Percentiles rank a stretch among this genome's conserved stretches.
phyloP scores from a whole-genome alignment of 2,888 invertebrate species.

The Metellina segmentata region DNA sequence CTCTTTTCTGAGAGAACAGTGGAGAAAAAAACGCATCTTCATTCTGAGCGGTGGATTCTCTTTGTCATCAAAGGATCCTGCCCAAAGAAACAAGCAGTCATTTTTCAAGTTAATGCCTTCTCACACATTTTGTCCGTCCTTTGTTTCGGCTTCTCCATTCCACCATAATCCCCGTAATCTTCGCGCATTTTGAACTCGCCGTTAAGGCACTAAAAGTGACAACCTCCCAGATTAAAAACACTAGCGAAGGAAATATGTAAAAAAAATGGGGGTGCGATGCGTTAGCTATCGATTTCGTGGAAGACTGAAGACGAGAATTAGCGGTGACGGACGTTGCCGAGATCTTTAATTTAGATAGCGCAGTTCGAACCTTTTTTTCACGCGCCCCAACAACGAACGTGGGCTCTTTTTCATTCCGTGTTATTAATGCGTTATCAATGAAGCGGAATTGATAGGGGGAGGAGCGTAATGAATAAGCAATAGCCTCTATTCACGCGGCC shows the following conservation, averaged over 20 bases:
- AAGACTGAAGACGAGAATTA: slow-evolving; percentile 46
- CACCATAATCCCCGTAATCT: slow-evolving; percentile 62
- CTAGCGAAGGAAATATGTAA: not conserved
- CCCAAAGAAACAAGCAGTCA: slow-evolving; percentile 3
- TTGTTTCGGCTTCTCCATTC: slow-evolving; percentile 4
- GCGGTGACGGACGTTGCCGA: slow-evolving; percentile 12
- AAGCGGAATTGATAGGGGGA: slow-evolving; percentile 55
- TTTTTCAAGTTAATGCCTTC: slow-evolving; percentile 63
- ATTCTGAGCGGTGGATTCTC: not conserved
- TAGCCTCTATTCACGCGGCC: slow-evolving; percentile 4
- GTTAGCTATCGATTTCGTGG: slow-evolving; percentile 31
- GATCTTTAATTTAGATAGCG: slow-evolving; percentile 76
- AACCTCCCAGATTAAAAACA: slow-evolving; percentile 44
- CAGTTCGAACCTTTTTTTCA: slow-evolving; percentile 44
- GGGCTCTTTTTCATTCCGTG: not conserved
- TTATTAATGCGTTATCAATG: slow-evolving; percentile 68
- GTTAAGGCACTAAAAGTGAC: slow-evolving; percentile 54
- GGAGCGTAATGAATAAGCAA: slow-evolving; percentile 65
- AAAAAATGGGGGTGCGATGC: not conserved
- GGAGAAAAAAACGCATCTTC: too few relatives aligned
- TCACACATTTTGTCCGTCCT: slow-evolving; percentile 19
- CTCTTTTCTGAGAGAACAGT: too few relatives aligned
- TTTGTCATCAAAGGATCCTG: not conserved
- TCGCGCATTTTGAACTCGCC: slow-evolving; percentile 59
- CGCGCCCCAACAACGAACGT: not conserved